Evolutionary conservation across 1,140 invertebrate genomes (phyloP).

Genomic region (Ostrea edulis): DNA sequence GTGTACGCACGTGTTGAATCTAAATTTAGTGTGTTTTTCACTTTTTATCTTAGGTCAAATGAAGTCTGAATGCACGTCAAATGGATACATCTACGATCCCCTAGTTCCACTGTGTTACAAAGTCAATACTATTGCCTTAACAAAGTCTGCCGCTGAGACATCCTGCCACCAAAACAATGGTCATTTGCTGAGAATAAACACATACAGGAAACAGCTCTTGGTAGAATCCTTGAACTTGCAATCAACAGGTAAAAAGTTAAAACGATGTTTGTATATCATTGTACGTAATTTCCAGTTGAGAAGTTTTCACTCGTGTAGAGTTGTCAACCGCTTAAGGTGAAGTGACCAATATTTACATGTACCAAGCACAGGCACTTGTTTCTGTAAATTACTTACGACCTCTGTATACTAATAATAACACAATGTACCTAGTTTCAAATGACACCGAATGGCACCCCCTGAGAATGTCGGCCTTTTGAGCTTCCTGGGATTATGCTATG

Average conservation of each 20-base stretch:
- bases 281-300: not conserved
- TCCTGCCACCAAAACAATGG: not conserved
- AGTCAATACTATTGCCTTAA: not conserved
- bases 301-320: not conserved
- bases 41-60: not conserved
- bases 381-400: too few species aligned
- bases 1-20: not conserved
- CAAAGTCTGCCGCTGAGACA: not conserved
- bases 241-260: not conserved
- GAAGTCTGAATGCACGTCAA: not conserved
- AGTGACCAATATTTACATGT: too few species aligned
- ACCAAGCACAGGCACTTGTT: too few species aligned
- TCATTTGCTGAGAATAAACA: not conserved
- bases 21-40: not conserved
- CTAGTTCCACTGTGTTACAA: not conserved
- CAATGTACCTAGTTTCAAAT: too few species aligned
- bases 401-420: too few species aligned
- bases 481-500: too few species aligned
- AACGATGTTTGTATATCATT: too few species aligned
- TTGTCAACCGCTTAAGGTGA: too few species aligned
- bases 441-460: too few species aligned
- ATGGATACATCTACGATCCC: not conserved
- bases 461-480: too few species aligned
- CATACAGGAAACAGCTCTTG: not conserved
- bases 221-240: not conserved